phyloP scores from a whole-genome alignment of 2,888 invertebrate species.

The Tachina grossa region DNA sequence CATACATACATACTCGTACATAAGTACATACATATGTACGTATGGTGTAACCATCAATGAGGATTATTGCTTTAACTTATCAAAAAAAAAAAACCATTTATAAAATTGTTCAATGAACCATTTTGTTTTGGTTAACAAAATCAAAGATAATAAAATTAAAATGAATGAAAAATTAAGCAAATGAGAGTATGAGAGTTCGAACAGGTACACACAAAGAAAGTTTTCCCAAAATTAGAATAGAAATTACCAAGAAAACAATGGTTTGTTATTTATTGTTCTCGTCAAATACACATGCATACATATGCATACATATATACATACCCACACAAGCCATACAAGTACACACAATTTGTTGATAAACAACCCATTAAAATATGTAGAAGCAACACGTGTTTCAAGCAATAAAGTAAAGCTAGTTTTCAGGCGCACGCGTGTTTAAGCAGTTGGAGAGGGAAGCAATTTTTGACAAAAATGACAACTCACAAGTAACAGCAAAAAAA shows the following conservation, averaged over 20 bases:
- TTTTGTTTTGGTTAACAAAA: neutral
- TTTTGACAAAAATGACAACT: conserved; percentile 61
- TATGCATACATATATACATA: neutral
- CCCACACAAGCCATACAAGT: neutral
- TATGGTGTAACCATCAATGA: neutral
- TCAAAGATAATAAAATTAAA: neutral
- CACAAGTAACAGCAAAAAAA: conserved; percentile 36
- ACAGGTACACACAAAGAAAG: conserved; percentile 9
- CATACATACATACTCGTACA: neutral
- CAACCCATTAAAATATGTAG: conserved; percentile 43
- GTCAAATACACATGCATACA: conserved; percentile 16
- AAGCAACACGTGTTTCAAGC: conserved; percentile 69
- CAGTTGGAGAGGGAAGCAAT: neutral
- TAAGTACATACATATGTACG: neutral
- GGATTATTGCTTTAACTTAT: neutral
- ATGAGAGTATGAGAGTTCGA: neutral
- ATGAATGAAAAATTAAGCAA: conserved; percentile 16
- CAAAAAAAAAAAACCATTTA: conserved; percentile 38
- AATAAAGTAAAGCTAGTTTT: conserved; percentile 28
- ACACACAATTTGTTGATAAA: conserved; percentile 69
- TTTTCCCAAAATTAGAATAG: conserved; percentile 9
- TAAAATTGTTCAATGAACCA: conserved; percentile 45
- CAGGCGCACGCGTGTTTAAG: conserved; percentile 60
- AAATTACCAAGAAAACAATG: neutral
- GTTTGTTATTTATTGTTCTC: conserved; percentile 12